Evolutionary conservation across 2,113 vertebrate species (phyloP).

Genomic region (Hydrochoerus hydrochaeris): DNA sequence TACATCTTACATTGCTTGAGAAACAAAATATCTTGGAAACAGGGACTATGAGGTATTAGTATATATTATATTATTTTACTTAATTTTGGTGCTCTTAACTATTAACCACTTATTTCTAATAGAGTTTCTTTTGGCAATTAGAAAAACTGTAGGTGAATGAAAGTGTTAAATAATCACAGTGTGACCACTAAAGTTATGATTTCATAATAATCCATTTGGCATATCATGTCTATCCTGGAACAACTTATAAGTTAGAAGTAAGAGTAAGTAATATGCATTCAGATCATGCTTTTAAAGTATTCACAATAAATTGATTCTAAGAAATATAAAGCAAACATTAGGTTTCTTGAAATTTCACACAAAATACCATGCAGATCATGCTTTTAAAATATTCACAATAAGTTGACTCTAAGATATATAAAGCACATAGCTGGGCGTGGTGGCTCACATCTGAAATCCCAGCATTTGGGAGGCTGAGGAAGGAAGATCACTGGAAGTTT

Average conservation of each 20-base stretch:
- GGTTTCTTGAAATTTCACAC: neutral
- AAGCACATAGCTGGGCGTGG: too few species aligned
- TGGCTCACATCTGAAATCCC: too few species aligned
- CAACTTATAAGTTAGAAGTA: neutral
- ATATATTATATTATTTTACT: neutral
- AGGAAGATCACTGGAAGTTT: too few species aligned
- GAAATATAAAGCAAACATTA: neutral
- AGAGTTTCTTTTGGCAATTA: neutral
- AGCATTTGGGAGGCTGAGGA: too few species aligned
- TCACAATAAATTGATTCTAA: neutral
- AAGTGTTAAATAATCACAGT: neutral
- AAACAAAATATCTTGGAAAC: neutral
- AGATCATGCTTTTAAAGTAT: neutral
- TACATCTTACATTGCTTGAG: neutral
- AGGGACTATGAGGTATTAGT: neutral
- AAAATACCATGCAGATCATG: neutral
- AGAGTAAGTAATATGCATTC: neutral
- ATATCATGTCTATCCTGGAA: neutral
- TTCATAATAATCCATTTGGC: neutral
- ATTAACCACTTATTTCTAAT: neutral
- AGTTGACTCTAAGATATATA: neutral
- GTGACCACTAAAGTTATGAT: neutral
- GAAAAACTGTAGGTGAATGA: neutral
- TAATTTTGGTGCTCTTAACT: neutral
- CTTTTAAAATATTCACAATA: neutral